A percentile compares a stretch with the other conserved stretches of the same genome.
Conservation (phyloP, 2,888 invertebrate species). For the Dryococelus australis region DNA sequence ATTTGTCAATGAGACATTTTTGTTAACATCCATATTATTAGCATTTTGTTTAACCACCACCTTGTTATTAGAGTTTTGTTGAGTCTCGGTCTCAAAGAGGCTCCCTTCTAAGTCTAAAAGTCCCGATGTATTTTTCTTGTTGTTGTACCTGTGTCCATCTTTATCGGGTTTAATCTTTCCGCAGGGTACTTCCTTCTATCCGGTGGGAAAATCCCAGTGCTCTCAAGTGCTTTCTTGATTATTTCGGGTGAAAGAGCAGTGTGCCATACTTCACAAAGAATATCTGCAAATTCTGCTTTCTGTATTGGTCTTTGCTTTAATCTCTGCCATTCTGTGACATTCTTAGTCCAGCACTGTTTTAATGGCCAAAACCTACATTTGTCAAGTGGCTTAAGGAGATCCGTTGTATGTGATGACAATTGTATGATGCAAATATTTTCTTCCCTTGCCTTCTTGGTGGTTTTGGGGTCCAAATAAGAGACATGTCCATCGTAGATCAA, state of each 20-base stretch:
- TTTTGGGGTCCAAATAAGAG: neutral
- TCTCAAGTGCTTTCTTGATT: neutral
- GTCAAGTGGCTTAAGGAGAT: neutral
- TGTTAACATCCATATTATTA: neutral
- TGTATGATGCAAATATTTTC: neutral
- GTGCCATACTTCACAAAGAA: constrained; percentile 17
- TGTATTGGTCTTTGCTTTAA: neutral
- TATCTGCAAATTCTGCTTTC: neutral
- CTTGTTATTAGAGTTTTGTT: neutral
- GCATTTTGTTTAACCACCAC: too few species aligned
- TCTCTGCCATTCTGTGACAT: constrained; percentile 10
- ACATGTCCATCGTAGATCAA: constrained; percentile 1
- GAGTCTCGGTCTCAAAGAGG: neutral
- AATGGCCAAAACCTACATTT: neutral
- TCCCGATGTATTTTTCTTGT: neutral
- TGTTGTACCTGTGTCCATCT: neutral
- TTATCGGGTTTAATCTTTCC: neutral
- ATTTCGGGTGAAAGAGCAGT: neutral
- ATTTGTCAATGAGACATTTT: neutral
- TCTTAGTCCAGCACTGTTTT: neutral
- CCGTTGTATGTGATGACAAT: neutral
- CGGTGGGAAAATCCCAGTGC: constrained; percentile 10
- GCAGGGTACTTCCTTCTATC: neutral
- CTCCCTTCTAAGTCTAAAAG: neutral
- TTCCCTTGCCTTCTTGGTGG: neutral